A percentile compares a stretch with the other conserved stretches of the same genome.
phyloP scores from a whole-genome alignment of 2,113 vertebrate species.

The Hippopotamus amphibius region DNA sequence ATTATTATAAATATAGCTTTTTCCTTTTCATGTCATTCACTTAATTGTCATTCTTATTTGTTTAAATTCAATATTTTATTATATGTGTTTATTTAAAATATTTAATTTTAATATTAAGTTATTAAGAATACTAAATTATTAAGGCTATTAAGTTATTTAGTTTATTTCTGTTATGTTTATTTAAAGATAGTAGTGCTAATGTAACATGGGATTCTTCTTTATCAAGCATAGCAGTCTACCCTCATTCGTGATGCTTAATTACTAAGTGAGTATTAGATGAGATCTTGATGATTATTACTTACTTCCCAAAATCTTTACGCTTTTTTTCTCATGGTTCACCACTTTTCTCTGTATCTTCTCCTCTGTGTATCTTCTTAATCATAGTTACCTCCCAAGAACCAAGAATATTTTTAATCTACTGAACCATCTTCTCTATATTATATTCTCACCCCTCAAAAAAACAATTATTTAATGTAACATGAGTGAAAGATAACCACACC shows the following conservation, averaged over 20 bases:
- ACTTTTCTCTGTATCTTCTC: background rate
- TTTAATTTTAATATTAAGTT: background rate
- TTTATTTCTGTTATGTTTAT: background rate
- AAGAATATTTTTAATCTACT: background rate
- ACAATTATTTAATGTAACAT: background rate
- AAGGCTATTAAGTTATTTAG: background rate
- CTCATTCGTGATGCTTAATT: background rate
- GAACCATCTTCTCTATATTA: background rate
- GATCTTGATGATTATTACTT: background rate
- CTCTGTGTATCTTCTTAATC: background rate
- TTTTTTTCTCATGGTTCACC: background rate
- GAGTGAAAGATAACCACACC: background rate
- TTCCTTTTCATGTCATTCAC: background rate
- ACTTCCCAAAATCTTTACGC: background rate
- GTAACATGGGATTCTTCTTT: background rate
- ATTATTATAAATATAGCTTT: background rate
- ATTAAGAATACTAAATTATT: background rate
- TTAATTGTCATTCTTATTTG: background rate
- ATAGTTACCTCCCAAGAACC: background rate
- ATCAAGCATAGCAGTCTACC: background rate
- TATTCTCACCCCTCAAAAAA: background rate
- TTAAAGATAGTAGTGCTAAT: background rate
- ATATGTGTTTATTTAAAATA: background rate
- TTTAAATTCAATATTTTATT: background rate
- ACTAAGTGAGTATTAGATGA: background rate